Conservation (phyloP, 2,113 vertebrate genomes). For the Opisthocomus hoazin region DNA sequence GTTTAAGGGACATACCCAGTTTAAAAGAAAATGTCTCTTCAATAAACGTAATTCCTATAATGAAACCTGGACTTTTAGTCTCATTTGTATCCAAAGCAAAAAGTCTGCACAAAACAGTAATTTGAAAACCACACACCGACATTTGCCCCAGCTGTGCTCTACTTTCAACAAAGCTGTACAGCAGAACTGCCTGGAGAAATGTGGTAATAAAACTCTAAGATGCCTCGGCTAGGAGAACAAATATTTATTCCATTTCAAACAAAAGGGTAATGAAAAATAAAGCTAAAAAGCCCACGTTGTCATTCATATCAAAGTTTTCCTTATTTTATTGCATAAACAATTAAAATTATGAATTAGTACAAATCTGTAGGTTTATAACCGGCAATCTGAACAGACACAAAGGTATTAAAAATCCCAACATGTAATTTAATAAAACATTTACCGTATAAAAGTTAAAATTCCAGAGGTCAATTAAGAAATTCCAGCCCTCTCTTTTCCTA, state of each 20-base stretch:
- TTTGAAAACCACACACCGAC: not conserved
- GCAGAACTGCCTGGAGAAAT: not conserved
- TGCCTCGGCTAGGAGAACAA: slow-evolving; percentile 36
- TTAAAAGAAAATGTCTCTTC: not conserved
- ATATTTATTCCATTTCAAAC: slow-evolving; percentile 23
- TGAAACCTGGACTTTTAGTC: not conserved
- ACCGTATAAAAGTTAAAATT: slow-evolving; percentile 22
- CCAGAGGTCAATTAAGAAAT: slow-evolving; percentile 6
- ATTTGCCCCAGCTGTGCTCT: not conserved
- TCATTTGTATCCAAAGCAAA: not conserved
- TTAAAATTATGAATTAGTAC: slow-evolving; percentile 67
- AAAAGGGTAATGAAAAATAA: slow-evolving; percentile 25
- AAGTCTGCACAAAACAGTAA: not conserved
- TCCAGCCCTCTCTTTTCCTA: not conserved
- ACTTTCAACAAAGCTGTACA: not conserved
- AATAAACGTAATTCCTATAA: not conserved
- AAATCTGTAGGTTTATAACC: slow-evolving; percentile 61
- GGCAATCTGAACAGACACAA: slow-evolving; percentile 55
- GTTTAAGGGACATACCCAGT: not conserved
- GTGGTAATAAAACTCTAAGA: not conserved
- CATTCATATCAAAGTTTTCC: slow-evolving; percentile 65
- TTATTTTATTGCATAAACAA: slow-evolving; percentile 76
- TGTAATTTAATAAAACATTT: slow-evolving; percentile 33
- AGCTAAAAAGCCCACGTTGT: slow-evolving; percentile 59
- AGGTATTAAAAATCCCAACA: slow-evolving; percentile 44